These are phyloP conservation scores for Meta bourneti DNA, from an alignment of 2,888 invertebrate species.

Conservation along the genomic window DNA sequence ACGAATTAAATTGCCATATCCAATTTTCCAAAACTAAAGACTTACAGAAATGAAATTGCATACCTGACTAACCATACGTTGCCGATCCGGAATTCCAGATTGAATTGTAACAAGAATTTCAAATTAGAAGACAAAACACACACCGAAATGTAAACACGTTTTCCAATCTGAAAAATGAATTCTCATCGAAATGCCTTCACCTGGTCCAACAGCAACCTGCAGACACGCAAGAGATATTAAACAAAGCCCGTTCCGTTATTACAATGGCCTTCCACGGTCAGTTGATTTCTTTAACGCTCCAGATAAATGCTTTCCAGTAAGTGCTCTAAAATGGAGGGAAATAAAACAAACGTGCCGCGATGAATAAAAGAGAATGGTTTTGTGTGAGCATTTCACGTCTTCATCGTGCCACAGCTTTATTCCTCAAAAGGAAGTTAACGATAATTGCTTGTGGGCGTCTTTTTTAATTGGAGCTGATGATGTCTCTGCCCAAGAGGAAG, in stretches of 20 bases:
- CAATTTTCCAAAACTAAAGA: no score
- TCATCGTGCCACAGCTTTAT: slow-evolving; percentile 7
- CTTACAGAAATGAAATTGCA: no score
- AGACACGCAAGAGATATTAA: not conserved
- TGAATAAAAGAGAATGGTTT: not conserved
- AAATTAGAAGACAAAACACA: no score
- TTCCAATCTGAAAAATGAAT: no score
- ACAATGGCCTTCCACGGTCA: no score
- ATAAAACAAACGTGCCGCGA: not conserved
- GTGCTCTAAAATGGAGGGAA: slow-evolving; percentile 23
- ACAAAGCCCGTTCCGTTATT: not conserved
- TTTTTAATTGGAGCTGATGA: slow-evolving; percentile 62
- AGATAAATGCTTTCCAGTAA: not conserved
- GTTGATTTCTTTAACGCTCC: not conserved
- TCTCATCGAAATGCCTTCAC: not conserved
- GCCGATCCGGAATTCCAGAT: no score
- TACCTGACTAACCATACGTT: no score
- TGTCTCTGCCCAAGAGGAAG: slow-evolving; percentile 22
- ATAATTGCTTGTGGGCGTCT: slow-evolving; percentile 66
- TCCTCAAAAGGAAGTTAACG: slow-evolving; percentile 43
- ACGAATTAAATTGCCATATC: no score
- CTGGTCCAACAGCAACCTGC: not conserved
- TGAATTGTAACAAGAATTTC: no score
- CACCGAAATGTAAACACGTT: no score
- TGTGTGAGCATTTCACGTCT: slow-evolving; percentile 37